Conservation (phyloP, 2,113 vertebrate genomes). For the Kobus ellipsiprymnus region DNA sequence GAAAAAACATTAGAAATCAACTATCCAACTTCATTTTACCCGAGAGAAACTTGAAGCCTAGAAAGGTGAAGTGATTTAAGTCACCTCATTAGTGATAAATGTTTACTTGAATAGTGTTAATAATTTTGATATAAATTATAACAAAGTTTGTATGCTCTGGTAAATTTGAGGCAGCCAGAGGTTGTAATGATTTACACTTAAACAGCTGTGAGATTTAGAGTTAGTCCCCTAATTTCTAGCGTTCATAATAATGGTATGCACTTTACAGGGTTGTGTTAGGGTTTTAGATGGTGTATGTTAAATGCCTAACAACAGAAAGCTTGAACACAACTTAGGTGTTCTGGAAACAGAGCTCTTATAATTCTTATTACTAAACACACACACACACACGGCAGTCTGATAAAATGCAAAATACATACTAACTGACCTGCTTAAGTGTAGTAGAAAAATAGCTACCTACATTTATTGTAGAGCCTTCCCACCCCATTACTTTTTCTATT, state of each 20-base stretch:
- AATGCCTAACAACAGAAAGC: neutral
- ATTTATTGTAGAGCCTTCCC: neutral
- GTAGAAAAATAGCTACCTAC: neutral
- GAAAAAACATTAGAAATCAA: constrained; percentile 5
- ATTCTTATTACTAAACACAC: neutral
- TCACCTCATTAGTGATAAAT: neutral
- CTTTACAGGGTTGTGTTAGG: neutral
- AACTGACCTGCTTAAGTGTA: neutral
- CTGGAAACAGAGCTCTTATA: neutral
- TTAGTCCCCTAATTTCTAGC: neutral
- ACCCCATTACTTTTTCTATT: neutral
- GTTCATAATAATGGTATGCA: neutral
- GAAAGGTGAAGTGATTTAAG: neutral
- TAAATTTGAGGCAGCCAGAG: neutral
- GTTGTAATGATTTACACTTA: neutral
- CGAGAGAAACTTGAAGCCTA: neutral
- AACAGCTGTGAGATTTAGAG: neutral
- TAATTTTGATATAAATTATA: neutral
- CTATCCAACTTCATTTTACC: neutral
- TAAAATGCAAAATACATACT: neutral
- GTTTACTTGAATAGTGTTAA: neutral
- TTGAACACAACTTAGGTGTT: neutral
- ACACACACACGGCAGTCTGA: neutral
- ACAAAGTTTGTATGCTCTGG: neutral
- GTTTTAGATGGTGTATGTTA: neutral